A percentile compares a stretch with the other conserved stretches of the same genome.
phyloP scores from a whole-genome alignment of 1,140 invertebrate genomes.

The Colletes latitarsis region DNA sequence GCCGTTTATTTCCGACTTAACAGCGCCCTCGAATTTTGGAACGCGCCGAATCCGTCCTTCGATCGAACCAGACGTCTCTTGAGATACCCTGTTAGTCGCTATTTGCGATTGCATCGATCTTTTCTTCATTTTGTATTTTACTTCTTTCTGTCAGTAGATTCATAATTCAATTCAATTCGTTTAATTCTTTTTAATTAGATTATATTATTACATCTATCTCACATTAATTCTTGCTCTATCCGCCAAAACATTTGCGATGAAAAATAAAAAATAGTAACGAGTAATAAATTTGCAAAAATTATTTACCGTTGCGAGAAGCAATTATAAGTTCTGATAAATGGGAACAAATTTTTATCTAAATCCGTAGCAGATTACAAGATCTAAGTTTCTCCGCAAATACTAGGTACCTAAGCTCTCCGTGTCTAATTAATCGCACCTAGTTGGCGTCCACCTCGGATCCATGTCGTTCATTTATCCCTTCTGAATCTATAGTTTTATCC shows the following conservation, averaged over 20 bases:
- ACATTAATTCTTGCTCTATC: too few species aligned
- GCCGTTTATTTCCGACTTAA: conserved; percentile 22
- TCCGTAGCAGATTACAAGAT: conserved; percentile 55
- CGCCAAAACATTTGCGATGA: too few species aligned
- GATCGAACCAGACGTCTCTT: background rate
- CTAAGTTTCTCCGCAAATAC: conserved; percentile 10
- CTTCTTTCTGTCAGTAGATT: too few species aligned
- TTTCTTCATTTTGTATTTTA: too few species aligned
- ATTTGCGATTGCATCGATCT: too few species aligned
- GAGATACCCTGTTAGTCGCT: too few species aligned
- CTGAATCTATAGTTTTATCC: conserved; percentile 44
- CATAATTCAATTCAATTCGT: too few species aligned
- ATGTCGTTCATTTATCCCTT: conserved; percentile 47
- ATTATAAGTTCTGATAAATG: conserved; percentile 41
- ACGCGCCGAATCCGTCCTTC: background rate
- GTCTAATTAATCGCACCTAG: conserved; percentile 67
- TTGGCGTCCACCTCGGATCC: conserved; percentile 50
- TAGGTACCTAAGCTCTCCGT: conserved; percentile 56
- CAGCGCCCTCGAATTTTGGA: background rate
- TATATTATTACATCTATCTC: too few species aligned
- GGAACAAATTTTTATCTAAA: conserved; percentile 57
- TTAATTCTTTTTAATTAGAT: too few species aligned
- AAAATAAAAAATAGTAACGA: too few species aligned
- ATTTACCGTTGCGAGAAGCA: too few species aligned
- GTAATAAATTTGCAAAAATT: too few species aligned